Evolutionary conservation across 1,140 invertebrate genomes (phyloP).

Genomic region (Pachypsylla venusta): DNA sequence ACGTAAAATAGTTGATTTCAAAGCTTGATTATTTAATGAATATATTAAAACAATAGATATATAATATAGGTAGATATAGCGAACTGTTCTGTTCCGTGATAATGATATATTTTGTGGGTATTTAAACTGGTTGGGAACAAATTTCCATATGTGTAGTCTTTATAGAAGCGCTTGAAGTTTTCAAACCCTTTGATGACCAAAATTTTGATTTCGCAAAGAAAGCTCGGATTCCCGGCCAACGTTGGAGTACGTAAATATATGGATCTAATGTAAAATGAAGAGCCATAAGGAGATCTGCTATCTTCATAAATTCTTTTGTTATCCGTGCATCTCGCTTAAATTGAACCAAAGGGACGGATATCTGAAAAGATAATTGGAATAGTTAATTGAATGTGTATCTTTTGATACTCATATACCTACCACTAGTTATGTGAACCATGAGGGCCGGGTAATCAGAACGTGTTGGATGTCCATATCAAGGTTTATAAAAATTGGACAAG

Average conservation of each 20-base stretch:
- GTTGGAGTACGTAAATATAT: constrained; percentile 55
- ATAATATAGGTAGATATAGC: too few species aligned
- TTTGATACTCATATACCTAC: too few species aligned
- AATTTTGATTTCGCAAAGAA: constrained; percentile 12
- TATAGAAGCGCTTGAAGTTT: background rate
- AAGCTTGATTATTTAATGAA: too few species aligned
- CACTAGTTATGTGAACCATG: too few species aligned
- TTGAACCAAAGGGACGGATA: constrained; percentile 51
- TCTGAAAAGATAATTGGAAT: constrained; percentile 31
- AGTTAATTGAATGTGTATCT: too few species aligned
- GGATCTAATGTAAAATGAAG: constrained; percentile 69
- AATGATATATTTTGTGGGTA: too few species aligned
- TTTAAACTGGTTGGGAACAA: background rate
- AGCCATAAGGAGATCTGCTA: constrained; percentile 60
- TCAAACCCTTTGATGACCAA: background rate
- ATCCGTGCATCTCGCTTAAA: constrained; percentile 23
- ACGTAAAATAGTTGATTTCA: too few species aligned
- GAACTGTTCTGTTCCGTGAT: too few species aligned
- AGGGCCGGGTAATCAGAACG: too few species aligned
- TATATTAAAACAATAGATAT: too few species aligned
- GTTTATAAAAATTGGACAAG: too few species aligned
- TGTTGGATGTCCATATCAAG: too few species aligned
- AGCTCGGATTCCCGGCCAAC: constrained; percentile 18
- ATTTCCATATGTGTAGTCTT: background rate
- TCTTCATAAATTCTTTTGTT: constrained; percentile 35